Conservation (phyloP, 2,797 vertebrate genomes). For the Euphonia xanthogaster region DNA sequence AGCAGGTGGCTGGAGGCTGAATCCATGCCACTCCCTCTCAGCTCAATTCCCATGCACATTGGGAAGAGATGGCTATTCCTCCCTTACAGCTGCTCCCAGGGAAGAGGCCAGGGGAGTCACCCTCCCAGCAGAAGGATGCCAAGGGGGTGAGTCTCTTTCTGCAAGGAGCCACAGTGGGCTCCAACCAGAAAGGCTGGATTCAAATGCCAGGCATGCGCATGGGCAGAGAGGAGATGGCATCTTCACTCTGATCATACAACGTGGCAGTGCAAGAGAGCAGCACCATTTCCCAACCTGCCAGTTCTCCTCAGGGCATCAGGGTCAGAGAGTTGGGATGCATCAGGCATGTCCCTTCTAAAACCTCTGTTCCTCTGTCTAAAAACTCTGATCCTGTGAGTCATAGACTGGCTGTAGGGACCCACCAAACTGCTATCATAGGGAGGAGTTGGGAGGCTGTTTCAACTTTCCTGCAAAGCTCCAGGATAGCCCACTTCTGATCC, state of each 20-base stretch:
- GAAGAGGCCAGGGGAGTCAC: background rate
- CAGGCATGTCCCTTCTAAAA: background rate
- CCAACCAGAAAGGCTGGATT: background rate
- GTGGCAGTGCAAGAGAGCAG: background rate
- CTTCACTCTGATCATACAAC: background rate
- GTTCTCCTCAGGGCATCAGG: background rate
- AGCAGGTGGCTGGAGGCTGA: conserved; percentile 58
- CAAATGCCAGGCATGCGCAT: background rate
- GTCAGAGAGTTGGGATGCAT: background rate
- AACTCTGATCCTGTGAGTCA: background rate
- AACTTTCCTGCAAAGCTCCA: background rate
- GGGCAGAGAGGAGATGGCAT: background rate
- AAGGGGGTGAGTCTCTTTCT: background rate
- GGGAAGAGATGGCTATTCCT: background rate
- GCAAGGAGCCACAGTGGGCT: background rate
- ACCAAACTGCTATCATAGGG: background rate
- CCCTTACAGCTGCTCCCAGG: conserved; percentile 4
- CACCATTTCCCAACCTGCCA: background rate
- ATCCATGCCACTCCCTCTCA: conserved; percentile 24
- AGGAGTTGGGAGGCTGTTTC: background rate
- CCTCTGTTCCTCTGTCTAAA: background rate
- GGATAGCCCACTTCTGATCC: background rate
- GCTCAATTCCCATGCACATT: background rate
- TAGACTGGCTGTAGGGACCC: background rate
- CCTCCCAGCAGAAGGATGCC: background rate